These are phyloP conservation scores for Mesitornis unicolor DNA, from an alignment of 2,113 vertebrate genomes.

Conservation along the genomic window DNA sequence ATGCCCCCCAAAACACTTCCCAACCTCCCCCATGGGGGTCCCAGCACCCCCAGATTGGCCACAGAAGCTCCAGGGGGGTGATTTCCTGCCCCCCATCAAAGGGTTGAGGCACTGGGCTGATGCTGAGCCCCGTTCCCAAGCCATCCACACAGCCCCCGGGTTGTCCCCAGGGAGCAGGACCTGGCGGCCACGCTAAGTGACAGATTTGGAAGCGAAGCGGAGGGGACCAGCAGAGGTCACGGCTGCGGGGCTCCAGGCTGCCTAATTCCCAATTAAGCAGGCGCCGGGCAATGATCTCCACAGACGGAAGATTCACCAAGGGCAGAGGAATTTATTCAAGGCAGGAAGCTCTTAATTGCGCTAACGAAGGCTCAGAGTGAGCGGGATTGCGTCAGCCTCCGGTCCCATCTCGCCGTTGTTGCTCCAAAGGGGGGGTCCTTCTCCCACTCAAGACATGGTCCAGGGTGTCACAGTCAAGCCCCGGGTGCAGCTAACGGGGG, in stretches of 20 bases:
- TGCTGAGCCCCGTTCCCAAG: neutral
- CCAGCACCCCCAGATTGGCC: fast-evolving
- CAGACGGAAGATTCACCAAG: neutral
- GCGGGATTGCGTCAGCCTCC: neutral
- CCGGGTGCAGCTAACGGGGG: fast-evolving
- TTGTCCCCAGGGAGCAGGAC: neutral
- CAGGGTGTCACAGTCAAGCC: neutral
- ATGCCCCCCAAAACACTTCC: fast-evolving
- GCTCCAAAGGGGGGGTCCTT: fast-evolving
- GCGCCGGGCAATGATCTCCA: neutral
- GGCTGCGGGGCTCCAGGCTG: neutral
- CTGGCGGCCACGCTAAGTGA: neutral
- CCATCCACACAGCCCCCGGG: fast-evolving
- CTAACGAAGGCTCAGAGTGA: neutral
- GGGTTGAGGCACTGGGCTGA: neutral
- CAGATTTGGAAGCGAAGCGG: neutral
- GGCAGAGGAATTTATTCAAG: neutral
- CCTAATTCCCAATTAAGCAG: conserved; percentile 5
- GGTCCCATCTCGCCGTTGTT: fast-evolving
- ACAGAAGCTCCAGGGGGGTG: fast-evolving
- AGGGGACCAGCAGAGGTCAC: neutral
- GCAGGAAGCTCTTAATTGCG: neutral
- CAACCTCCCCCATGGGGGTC: neutral
- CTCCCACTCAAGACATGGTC: fast-evolving
- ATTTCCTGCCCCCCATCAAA: neutral